Percentiles rank a stretch among this genome's conserved stretches.
These are phyloP conservation scores for Oncorhynchus kisutch DNA, from an alignment of 2,113 vertebrate genomes.

Conservation along the genomic window DNA sequence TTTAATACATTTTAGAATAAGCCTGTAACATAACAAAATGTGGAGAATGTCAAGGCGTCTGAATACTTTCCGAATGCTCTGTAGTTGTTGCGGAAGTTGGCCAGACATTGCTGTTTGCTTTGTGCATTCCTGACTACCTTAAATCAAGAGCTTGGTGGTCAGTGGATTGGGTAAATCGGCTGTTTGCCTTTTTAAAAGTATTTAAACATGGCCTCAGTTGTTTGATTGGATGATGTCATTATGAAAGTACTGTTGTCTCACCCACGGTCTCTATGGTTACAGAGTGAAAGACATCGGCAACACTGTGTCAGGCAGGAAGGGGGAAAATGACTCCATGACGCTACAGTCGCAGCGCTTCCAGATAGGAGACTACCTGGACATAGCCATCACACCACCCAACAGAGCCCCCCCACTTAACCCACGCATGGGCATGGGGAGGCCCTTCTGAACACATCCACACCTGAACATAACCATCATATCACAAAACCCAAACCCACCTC, in stretches of 20 bases:
- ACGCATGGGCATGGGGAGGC: slow-evolving; percentile 81
- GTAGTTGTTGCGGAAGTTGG: background rate
- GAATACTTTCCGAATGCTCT: background rate
- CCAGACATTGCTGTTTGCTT: too few relatives aligned
- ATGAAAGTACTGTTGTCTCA: background rate
- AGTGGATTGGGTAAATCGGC: too few relatives aligned
- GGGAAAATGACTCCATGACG: slow-evolving; percentile 94
- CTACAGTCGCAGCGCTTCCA: slow-evolving; percentile 97
- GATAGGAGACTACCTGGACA: slow-evolving; percentile 96
- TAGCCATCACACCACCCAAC: slow-evolving; percentile 94
- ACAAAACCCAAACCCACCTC: too few relatives aligned
- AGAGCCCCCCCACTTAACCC: slow-evolving; percentile 85
- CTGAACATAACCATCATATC: background rate
- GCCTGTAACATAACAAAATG: too few relatives aligned
- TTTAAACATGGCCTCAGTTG: too few relatives aligned
- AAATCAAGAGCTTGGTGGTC: too few relatives aligned
- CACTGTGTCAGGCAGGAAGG: slow-evolving; percentile 92
- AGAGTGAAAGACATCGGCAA: slow-evolving; percentile 97
- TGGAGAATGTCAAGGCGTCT: too few relatives aligned
- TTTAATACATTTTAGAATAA: too few relatives aligned
- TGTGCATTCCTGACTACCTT: too few relatives aligned
- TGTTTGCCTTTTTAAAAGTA: too few relatives aligned
- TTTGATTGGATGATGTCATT: too few relatives aligned
- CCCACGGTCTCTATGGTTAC: background rate
- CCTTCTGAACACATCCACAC: slow-evolving; percentile 75